Evolutionary conservation across 2,888 invertebrate genomes (phyloP).

Genomic region (Andrena praecox): DNA sequence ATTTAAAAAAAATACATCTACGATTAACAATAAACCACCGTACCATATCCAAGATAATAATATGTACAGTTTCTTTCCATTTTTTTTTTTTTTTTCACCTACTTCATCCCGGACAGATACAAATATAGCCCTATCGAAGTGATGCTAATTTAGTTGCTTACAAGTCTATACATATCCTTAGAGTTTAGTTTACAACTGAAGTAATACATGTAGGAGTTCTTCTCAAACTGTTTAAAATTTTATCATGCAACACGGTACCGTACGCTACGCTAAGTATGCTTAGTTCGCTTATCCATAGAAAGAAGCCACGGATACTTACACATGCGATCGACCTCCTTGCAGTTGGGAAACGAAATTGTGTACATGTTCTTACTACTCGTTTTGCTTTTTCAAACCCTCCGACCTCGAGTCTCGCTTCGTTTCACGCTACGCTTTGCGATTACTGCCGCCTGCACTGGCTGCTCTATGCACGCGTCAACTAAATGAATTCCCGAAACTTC

Average conservation of each 20-base stretch:
- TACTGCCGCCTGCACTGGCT: slow-evolving; percentile 48
- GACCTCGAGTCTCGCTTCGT: background rate
- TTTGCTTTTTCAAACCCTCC: slow-evolving; percentile 8
- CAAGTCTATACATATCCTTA: slow-evolving; percentile 70
- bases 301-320: slow-evolving; percentile 80
- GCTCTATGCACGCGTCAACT: slow-evolving; percentile 49
- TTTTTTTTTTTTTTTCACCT: slow-evolving; percentile 56
- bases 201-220: slow-evolving; percentile 71
- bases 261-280: slow-evolving; percentile 68
- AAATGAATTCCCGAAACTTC: slow-evolving; percentile 34
- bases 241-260: slow-evolving; percentile 69
- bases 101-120: slow-evolving; percentile 59
- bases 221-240: slow-evolving; percentile 70
- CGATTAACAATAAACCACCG: slow-evolving; percentile 81
- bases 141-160: slow-evolving; percentile 58
- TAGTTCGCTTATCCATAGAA: slow-evolving; percentile 64
- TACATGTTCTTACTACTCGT: slow-evolving; percentile 32
- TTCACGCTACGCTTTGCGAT: slow-evolving; percentile 15
- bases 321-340: slow-evolving; percentile 62
- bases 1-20: slow-evolving; percentile 83
- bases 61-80: slow-evolving; percentile 76
- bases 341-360: slow-evolving; percentile 44
- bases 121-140: slow-evolving; percentile 45
- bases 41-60: slow-evolving; percentile 79
- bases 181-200: slow-evolving; percentile 74